phyloP scores from a whole-genome alignment of 2,113 vertebrate species.

The Varanus komodoensis region DNA sequence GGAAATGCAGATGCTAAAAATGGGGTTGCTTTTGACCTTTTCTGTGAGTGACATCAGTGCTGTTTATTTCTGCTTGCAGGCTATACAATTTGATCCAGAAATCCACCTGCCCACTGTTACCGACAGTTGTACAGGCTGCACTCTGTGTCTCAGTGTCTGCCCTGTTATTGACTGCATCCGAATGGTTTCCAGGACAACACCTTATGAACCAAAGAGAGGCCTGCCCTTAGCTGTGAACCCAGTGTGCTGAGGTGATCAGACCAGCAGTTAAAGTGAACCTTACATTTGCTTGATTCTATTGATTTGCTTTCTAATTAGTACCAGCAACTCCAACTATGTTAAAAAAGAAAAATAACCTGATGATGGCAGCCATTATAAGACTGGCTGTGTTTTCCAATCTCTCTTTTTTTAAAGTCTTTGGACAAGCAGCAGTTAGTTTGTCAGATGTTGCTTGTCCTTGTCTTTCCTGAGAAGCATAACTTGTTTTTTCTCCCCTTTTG shows the following conservation, averaged over 20 bases:
- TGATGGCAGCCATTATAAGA: slow-evolving; percentile 54
- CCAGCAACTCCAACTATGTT: slow-evolving; percentile 62
- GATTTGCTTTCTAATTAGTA: slow-evolving; percentile 74
- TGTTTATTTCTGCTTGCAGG: slow-evolving; percentile 81
- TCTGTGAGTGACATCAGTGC: slow-evolving; percentile 52
- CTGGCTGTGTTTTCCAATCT: slow-evolving; percentile 59
- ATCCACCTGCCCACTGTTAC: slow-evolving; percentile 89
- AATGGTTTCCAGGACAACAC: slow-evolving; percentile 89
- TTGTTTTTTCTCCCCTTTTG: slow-evolving; percentile 56
- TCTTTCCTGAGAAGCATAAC: slow-evolving; percentile 66
- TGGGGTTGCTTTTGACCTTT: slow-evolving; percentile 62
- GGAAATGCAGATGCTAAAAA: slow-evolving; percentile 42
- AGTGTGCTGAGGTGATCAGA: slow-evolving; percentile 72
- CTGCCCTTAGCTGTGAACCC: slow-evolving; percentile 84
- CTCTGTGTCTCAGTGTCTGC: slow-evolving; percentile 91
- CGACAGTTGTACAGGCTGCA: slow-evolving; percentile 92
- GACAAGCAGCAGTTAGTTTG: slow-evolving; percentile 53
- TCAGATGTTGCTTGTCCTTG: slow-evolving; percentile 42
- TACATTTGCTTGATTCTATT: slow-evolving; percentile 54
- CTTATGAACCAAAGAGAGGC: slow-evolving; percentile 87
- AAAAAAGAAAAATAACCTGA: slow-evolving; percentile 36
- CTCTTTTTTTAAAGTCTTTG: slow-evolving; percentile 35
- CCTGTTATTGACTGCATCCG: slow-evolving; percentile 96
- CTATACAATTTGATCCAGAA: slow-evolving; percentile 90
- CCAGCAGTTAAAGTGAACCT: slow-evolving; percentile 48